A percentile compares a stretch with the other conserved stretches of the same genome.
These are phyloP conservation scores for Zaprionus davidi DNA, from an alignment of 1,140 invertebrate genomes.

Conservation along the genomic window DNA sequence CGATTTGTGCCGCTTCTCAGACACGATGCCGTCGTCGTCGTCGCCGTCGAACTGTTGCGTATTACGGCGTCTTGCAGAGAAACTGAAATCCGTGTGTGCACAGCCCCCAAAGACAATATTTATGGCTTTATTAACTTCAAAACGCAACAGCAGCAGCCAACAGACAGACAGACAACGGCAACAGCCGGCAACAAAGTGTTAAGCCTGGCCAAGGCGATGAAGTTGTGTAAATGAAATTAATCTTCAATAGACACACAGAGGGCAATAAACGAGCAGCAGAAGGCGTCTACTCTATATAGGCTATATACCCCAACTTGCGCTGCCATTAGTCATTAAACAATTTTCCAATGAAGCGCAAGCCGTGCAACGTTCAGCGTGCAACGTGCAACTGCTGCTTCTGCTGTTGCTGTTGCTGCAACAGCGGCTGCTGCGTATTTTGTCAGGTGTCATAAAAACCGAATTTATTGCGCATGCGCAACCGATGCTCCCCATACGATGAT, in stretches of 20 bases:
- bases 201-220: constrained; percentile 75
- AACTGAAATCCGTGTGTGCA: constrained; percentile 54
- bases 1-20: constrained; percentile 68
- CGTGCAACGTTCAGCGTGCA: constrained; percentile 32
- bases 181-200: constrained; percentile 73
- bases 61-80: constrained; percentile 63
- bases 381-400: constrained; percentile 38
- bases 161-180: not conserved
- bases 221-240: constrained; percentile 83
- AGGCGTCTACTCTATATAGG: constrained; percentile 36
- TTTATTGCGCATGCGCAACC: constrained; percentile 83
- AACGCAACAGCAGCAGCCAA: constrained; percentile 59
- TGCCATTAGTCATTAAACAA: constrained; percentile 81
- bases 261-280: constrained; percentile 72
- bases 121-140: constrained; percentile 82
- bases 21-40: constrained; percentile 28
- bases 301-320: constrained; percentile 17
- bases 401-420: constrained; percentile 17
- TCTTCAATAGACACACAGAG: constrained; percentile 83
- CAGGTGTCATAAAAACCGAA: constrained; percentile 84
- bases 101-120: constrained; percentile 75
- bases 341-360: constrained; percentile 73
- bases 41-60: constrained; percentile 54
- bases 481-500: constrained; percentile 46
- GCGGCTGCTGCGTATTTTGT: constrained; percentile 80